phyloP scores from a whole-genome alignment of 2,797 vertebrate species.

The Remorina albescens region DNA sequence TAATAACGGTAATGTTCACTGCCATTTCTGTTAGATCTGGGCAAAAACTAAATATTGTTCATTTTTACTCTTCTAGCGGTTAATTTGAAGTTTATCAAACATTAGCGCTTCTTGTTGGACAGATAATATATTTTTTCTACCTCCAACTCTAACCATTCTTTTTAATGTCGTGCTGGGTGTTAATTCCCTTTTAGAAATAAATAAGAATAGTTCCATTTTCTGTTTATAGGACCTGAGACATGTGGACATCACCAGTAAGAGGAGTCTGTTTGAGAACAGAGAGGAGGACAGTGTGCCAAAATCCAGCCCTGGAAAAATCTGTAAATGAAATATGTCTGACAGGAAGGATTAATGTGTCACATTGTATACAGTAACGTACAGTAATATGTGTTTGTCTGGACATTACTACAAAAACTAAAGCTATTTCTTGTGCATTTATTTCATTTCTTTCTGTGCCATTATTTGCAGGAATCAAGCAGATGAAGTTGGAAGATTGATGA shows the following conservation, averaged over 20 bases:
- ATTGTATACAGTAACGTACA: neutral
- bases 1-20: no score
- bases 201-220: neutral
- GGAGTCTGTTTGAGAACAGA: constrained; percentile 80
- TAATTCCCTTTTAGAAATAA: neutral
- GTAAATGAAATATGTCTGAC: constrained; percentile 45
- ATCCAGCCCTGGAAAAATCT: constrained; percentile 39
- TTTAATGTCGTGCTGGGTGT: neutral
- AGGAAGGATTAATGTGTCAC: constrained; percentile 17
- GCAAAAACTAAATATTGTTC: neutral
- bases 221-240: constrained; percentile 79
- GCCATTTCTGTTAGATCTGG: neutral
- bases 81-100: neutral
- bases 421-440: neutral
- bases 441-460: neutral
- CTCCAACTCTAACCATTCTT: no score
- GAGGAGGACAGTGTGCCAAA: constrained; percentile 47
- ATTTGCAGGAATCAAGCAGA: constrained; percentile 24
- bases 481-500: constrained; percentile 15
- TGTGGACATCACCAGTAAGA: constrained; percentile 82
- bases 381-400: neutral
- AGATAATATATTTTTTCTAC: neutral
- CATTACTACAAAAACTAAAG: neutral
- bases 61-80: neutral
- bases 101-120: neutral